Conservation (phyloP, 2,797 vertebrate species). For the Peromyscus melanophrys region DNA sequence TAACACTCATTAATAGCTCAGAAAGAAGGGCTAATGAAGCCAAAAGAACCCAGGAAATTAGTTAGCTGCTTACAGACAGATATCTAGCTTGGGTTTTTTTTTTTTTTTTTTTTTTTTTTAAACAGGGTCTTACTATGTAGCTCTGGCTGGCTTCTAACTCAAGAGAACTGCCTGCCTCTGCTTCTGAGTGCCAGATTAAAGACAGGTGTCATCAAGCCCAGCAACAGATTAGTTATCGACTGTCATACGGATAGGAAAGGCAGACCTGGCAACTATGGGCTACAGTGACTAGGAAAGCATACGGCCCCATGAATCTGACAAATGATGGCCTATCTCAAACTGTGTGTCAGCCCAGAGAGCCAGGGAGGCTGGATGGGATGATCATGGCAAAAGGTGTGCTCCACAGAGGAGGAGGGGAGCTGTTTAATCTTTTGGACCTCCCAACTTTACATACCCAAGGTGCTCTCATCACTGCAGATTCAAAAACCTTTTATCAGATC, state of each 20-base stretch:
- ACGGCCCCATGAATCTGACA: background rate
- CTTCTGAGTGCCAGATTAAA: background rate
- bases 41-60: background rate
- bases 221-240: background rate
- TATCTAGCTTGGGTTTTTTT: background rate
- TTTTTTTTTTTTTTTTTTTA: background rate
- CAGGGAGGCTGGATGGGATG: accelerated
- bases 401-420: background rate
- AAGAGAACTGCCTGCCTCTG: background rate
- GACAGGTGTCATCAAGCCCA: background rate
- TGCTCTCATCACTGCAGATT: background rate
- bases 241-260: background rate
- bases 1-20: background rate
- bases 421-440: background rate
- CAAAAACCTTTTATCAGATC: background rate
- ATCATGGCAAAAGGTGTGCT: accelerated
- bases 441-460: background rate
- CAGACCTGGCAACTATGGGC: background rate
- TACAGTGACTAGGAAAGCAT: background rate
- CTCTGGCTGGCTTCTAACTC: background rate
- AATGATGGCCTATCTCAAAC: too few species aligned
- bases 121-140: background rate
- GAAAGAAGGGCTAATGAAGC: background rate
- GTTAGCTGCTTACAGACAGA: background rate
- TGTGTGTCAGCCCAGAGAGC: background rate